These are phyloP conservation scores for Dugesia japonica DNA, from an alignment of 2,888 invertebrate species.

Conservation along the genomic window DNA sequence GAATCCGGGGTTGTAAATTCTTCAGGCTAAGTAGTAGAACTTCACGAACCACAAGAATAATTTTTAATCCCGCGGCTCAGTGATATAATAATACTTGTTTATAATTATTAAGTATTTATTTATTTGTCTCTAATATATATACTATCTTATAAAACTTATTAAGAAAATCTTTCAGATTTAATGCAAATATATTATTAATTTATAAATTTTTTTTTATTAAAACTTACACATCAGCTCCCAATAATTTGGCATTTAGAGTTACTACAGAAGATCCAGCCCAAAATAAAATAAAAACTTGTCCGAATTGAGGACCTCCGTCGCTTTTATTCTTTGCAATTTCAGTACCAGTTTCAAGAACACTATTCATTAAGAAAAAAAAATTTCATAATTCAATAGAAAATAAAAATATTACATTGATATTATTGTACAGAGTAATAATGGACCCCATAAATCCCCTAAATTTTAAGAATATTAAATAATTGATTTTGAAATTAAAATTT, in stretches of 20 bases:
- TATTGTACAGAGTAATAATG: slow-evolving; percentile 78
- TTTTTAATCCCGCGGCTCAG: too few relatives aligned
- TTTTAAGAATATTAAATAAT: neutral
- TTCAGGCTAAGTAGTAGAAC: too few relatives aligned
- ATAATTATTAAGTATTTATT: too few relatives aligned
- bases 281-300: slow-evolving; percentile 87
- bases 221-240: slow-evolving; percentile 77
- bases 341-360: slow-evolving; percentile 66
- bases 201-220: neutral
- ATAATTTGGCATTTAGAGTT: slow-evolving; percentile 81
- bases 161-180: too few relatives aligned
- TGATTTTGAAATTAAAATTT: too few relatives aligned
- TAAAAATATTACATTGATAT: slow-evolving; percentile 62
- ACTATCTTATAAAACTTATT: too few relatives aligned
- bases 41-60: too few relatives aligned
- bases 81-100: too few relatives aligned
- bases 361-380: slow-evolving; percentile 38
- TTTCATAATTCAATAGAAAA: too few relatives aligned
- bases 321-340: slow-evolving; percentile 51
- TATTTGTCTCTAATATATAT: too few relatives aligned
- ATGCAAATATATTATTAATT: too few relatives aligned
- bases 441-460: slow-evolving; percentile 87
- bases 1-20: too few relatives aligned
- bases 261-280: slow-evolving; percentile 92
- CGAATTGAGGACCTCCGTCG: slow-evolving; percentile 84